A percentile compares a stretch with the other conserved stretches of the same genome.
These are phyloP conservation scores for Sarcophaga subvicina DNA, from an alignment of 2,888 invertebrate genomes.

Conservation along the genomic window DNA sequence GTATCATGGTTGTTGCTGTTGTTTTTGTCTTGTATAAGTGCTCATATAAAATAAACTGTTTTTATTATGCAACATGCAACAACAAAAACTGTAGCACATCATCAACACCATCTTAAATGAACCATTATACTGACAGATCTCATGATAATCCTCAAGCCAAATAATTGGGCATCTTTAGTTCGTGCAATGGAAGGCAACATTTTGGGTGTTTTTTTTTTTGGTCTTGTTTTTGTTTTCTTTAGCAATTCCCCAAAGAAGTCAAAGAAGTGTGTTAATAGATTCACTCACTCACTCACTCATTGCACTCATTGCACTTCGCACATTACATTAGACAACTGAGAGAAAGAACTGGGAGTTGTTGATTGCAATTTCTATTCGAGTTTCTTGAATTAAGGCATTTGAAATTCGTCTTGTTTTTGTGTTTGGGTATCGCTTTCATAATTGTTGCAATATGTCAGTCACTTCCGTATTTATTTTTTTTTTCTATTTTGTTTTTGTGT, in stretches of 20 bases:
- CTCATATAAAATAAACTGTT: slow-evolving; percentile 19
- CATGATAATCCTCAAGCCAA: not conserved
- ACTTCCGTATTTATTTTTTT: slow-evolving; percentile 35
- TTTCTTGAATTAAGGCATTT: not conserved
- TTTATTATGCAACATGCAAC: slow-evolving; percentile 46
- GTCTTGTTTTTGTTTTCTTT: too few species aligned
- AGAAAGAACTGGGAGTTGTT: not conserved
- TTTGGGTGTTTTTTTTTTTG: too few species aligned
- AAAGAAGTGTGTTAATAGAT: not conserved
- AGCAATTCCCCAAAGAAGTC: not conserved
- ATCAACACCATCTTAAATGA: slow-evolving; percentile 54
- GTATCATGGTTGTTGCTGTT: not conserved
- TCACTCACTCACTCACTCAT: too few species aligned
- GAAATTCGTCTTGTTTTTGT: not conserved
- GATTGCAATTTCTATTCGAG: not conserved
- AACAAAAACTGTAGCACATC: slow-evolving; percentile 13
- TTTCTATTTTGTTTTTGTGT: not conserved
- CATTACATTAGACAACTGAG: not conserved
- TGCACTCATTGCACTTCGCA: too few species aligned
- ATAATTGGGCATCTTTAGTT: not conserved
- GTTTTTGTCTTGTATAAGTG: not conserved
- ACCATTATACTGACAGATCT: slow-evolving; percentile 28
- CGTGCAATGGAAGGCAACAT: not conserved
- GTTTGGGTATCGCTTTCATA: slow-evolving; percentile 6
- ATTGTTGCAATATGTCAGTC: slow-evolving; percentile 26